phyloP scores from a whole-genome alignment of 2,113 vertebrate species.

The Colius striatus region DNA sequence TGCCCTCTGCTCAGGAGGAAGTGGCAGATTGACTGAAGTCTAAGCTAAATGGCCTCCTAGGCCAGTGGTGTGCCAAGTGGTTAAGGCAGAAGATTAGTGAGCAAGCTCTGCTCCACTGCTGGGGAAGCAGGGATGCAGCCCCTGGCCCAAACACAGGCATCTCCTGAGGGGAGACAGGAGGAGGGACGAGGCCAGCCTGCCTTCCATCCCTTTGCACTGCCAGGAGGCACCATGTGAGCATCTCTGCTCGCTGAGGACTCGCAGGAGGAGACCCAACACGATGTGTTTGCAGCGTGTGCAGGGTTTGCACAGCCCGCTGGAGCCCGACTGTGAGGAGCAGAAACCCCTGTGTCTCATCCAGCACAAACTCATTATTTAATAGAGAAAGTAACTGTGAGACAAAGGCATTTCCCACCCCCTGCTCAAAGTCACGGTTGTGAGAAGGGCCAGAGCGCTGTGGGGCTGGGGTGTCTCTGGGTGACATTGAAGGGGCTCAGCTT shows the following conservation, averaged over 20 bases:
- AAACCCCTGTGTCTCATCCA: background rate
- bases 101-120: background rate
- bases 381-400: background rate
- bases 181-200: background rate
- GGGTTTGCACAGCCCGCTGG: background rate
- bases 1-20: background rate
- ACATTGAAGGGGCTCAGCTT: slow-evolving; percentile 68
- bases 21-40: background rate
- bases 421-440: slow-evolving; percentile 34
- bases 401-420: background rate
- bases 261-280: background rate
- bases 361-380: slow-evolving; percentile 17
- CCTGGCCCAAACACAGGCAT: background rate
- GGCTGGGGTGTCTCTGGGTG: slow-evolving; percentile 46
- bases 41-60: background rate
- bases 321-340: background rate
- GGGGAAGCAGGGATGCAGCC: background rate
- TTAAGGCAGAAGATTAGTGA: background rate
- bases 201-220: background rate
- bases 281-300: background rate
- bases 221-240: background rate
- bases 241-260: background rate
- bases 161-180: background rate
- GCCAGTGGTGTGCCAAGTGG: background rate
- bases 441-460: slow-evolving; percentile 9